Percentiles rank a stretch among this genome's conserved stretches.
phyloP scores from a whole-genome alignment of 2,888 invertebrate genomes.

The Mythimna loreyi region DNA sequence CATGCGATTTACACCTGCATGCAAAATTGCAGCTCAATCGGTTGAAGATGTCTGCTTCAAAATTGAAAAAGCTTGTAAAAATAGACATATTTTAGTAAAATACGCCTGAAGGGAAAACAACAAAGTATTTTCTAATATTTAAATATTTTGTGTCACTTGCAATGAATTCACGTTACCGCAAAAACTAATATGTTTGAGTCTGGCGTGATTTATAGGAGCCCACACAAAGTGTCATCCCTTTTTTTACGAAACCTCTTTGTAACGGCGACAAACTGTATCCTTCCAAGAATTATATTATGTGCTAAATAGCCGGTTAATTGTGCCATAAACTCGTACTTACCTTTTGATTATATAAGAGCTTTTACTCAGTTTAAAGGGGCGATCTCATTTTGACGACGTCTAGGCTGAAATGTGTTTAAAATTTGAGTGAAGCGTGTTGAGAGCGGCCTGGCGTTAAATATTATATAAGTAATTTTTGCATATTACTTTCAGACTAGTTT shows the following conservation, averaged over 20 bases:
- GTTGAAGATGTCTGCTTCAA: conserved; percentile 4
- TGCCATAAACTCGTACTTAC: conserved; percentile 45
- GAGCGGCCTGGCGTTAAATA: conserved; percentile 18
- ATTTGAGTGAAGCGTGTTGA: conserved; percentile 9
- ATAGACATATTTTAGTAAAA: too few species aligned
- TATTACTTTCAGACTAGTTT: conserved; percentile 11
- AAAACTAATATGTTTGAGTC: conserved; percentile 41
- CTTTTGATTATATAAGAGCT: conserved; percentile 48
- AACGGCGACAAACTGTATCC: conserved; percentile 10
- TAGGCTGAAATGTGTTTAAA: conserved; percentile 31
- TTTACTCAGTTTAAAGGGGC: conserved; percentile 39
- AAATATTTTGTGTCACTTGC: conserved; percentile 17
- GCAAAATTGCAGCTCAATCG: too few species aligned
- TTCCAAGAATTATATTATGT: conserved; percentile 44
- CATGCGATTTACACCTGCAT: too few species aligned
- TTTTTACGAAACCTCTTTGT: conserved; percentile 27
- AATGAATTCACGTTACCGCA: conserved; percentile 27
- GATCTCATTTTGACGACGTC: conserved; percentile 40
- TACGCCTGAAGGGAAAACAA: not conserved
- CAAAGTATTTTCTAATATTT: not conserved
- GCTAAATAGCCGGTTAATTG: conserved; percentile 47
- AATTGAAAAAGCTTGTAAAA: too few species aligned
- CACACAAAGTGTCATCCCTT: conserved; percentile 34
- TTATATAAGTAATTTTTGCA: conserved; percentile 19
- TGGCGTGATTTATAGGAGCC: conserved; percentile 47